Percentiles rank a stretch among this genome's conserved stretches.
phyloP scores from a whole-genome alignment of 2,113 vertebrate genomes.

The Channa maculata region DNA sequence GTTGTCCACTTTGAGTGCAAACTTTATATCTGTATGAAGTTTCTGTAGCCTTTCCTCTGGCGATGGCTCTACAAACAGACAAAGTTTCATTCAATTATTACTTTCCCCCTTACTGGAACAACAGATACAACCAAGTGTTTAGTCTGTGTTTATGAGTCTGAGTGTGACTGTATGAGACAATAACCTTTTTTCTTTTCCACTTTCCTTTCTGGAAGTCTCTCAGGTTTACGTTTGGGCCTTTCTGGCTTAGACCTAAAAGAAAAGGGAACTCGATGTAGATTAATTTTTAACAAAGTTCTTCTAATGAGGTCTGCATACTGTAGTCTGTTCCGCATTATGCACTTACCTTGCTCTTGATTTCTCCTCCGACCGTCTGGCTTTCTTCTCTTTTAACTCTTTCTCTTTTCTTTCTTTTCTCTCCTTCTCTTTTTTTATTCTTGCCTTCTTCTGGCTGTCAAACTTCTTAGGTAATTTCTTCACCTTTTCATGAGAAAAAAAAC shows the following conservation, averaged over 20 bases:
- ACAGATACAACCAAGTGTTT: background rate
- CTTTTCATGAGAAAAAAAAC: conserved; percentile 67
- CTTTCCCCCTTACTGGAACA: background rate
- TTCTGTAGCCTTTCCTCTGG: conserved; percentile 96
- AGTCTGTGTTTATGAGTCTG: background rate
- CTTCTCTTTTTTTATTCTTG: conserved; percentile 89
- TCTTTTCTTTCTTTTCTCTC: conserved; percentile 84
- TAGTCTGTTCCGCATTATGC: conserved; percentile 6
- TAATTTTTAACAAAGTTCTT: conserved; percentile 31
- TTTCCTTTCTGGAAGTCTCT: conserved; percentile 84
- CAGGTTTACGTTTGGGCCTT: conserved; percentile 88
- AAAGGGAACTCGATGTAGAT: conserved; percentile 30
- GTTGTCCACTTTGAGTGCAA: conserved; percentile 96
- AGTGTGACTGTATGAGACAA: conserved; percentile 16
- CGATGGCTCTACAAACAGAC: conserved; percentile 85
- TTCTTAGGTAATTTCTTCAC: conserved; percentile 88
- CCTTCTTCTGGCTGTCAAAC: conserved; percentile 86
- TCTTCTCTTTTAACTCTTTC: conserved; percentile 79
- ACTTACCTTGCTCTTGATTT: conserved; percentile 88
- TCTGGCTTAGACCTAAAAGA: conserved; percentile 86
- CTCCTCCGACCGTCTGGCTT: conserved; percentile 84
- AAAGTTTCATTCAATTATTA: background rate
- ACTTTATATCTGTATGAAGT: conserved; percentile 96
- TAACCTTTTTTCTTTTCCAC: conserved; percentile 94
- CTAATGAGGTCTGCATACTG: conserved; percentile 21